These are phyloP conservation scores for Bambusicola thoracicus DNA, from an alignment of 2,113 vertebrate genomes.

Conservation along the genomic window DNA sequence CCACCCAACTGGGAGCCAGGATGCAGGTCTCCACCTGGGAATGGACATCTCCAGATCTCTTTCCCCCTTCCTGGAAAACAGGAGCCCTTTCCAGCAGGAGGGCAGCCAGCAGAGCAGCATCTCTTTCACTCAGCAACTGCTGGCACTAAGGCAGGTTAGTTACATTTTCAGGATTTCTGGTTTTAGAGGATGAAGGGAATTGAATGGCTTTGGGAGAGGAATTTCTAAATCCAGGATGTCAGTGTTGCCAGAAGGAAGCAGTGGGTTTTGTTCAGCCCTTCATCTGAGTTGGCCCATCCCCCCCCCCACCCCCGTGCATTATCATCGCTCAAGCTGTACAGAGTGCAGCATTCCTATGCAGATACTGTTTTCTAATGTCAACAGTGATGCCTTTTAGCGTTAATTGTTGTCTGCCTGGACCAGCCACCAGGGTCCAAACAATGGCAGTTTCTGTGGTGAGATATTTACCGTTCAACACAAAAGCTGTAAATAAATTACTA, in stretches of 20 bases:
- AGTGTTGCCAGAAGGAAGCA: background rate
- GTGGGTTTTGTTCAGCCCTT: background rate
- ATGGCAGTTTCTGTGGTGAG: background rate
- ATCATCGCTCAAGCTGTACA: background rate
- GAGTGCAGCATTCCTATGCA: background rate
- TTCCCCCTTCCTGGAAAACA: background rate
- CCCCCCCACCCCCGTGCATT: background rate
- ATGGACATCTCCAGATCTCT: background rate
- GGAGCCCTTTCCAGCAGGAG: background rate
- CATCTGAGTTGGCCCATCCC: background rate
- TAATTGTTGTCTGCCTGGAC: background rate
- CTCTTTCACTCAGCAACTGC: background rate
- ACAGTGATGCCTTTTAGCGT: accelerated
- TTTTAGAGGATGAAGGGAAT: background rate
- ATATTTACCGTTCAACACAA: background rate
- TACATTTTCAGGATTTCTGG: background rate
- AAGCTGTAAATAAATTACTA: background rate
- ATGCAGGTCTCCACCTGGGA: background rate
- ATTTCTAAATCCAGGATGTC: background rate
- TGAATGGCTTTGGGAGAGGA: background rate
- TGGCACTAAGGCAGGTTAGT: background rate
- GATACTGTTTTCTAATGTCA: background rate
- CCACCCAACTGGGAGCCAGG: accelerated
- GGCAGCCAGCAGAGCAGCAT: background rate
- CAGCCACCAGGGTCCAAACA: background rate